Percentiles rank a stretch among this genome's conserved stretches.
phyloP scores from a whole-genome alignment of 2,113 vertebrate species.

The Apeltes quadracus region DNA sequence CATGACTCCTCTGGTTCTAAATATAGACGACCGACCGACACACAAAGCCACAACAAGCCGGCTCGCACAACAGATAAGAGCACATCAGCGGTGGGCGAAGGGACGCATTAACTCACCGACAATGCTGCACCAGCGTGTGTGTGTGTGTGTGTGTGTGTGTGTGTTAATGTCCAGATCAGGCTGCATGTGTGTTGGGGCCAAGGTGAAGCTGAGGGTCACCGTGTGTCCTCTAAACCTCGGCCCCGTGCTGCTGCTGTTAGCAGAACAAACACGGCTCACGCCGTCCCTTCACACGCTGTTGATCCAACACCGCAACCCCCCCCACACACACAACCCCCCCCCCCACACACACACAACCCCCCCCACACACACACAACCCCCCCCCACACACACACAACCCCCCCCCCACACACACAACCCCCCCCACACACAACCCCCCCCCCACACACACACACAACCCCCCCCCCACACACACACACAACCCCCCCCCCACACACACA shows the following conservation, averaged over 20 bases:
- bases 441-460: no score
- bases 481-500: no score
- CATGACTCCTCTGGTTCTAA: constrained; percentile 74
- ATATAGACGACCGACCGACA: constrained; percentile 74
- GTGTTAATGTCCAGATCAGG: background rate
- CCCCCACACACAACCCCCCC: no score
- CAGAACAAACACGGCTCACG: constrained; percentile 71
- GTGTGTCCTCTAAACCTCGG: constrained; percentile 34
- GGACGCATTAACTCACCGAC: constrained; percentile 38
- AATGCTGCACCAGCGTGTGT: background rate
- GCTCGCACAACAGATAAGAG: constrained; percentile 66
- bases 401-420: no score
- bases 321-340: constrained; percentile 55
- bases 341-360: no score
- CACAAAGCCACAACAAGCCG: constrained; percentile 70
- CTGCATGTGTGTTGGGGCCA: background rate
- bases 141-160: constrained; percentile 1
- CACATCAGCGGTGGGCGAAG: constrained; percentile 61
- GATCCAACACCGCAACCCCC: constrained; percentile 78
- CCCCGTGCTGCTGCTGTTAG: constrained; percentile 61
- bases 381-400: no score
- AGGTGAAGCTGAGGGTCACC: background rate
- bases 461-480: no score
- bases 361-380: no score
- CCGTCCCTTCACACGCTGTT: constrained; percentile 62